Conservation (phyloP, 2,888 invertebrate species). For the Maniola hyperantus region DNA sequence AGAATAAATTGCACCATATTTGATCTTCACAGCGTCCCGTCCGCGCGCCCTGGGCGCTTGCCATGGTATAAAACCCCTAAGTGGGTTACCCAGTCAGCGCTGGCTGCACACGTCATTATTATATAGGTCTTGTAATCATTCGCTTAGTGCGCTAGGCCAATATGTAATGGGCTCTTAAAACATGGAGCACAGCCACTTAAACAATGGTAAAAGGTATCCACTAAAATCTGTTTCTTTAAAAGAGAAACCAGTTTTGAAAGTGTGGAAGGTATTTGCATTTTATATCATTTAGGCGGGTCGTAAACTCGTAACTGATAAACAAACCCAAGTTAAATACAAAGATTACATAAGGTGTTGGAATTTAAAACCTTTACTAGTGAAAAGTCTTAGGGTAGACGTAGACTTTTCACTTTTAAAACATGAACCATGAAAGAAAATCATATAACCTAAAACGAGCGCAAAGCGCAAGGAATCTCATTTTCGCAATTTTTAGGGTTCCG, state of each 20-base stretch:
- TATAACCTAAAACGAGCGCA: too few species aligned
- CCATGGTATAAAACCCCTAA: too few species aligned
- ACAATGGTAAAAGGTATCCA: background rate
- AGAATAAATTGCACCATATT: too few species aligned
- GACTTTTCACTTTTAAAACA: background rate
- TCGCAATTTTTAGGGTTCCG: too few species aligned
- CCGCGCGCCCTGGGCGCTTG: too few species aligned
- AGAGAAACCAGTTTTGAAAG: slow-evolving; percentile 22
- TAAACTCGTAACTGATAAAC: slow-evolving; percentile 11
- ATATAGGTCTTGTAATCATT: too few species aligned
- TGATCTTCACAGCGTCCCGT: too few species aligned
- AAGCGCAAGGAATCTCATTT: too few species aligned
- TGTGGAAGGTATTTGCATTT: slow-evolving; percentile 13
- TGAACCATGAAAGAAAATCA: too few species aligned
- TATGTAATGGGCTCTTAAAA: background rate
- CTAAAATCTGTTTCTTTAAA: slow-evolving; percentile 6
- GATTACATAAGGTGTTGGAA: background rate
- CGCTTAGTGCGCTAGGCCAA: too few species aligned
- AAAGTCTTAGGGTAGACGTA: background rate
- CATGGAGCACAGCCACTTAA: background rate
- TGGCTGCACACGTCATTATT: too few species aligned
- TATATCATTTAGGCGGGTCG: background rate
- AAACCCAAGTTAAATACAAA: background rate
- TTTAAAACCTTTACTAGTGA: background rate
- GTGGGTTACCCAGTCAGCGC: too few species aligned